Base-by-base conservation (phyloP, 2,797 vertebrate genomes). In the Uromys caudimaculatus region DNA sequence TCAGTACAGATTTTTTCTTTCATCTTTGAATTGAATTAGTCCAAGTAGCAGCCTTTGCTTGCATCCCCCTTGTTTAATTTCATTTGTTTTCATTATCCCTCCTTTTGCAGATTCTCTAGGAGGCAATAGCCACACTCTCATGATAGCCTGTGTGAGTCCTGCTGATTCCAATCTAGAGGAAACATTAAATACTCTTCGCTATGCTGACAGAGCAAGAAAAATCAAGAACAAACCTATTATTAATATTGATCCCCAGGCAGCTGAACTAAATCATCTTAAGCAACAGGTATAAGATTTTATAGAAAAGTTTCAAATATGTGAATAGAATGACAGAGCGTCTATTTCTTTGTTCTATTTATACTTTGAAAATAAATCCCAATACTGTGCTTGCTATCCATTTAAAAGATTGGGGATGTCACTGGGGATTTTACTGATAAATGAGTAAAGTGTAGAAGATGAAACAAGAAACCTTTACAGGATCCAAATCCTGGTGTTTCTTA, bases 151-250 rank as follows among this genome's bases (percentile, higher is more conserved):
- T 29, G 75, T 99, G 87, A 99, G 99, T 97, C 99, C 99, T 24
- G 99, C 99, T 0, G 99, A 99, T 97, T 99, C 99, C 13, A 99
- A 99, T 97, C 98, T 99, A 71, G 99, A 99, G 97, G 99, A 99
- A 98, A 99, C 99, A 60, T 98, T 99, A 77, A 99, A 99, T 97
- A 99, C 99, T 0, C 97, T 99, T 95, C 99, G 99, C 54, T 99
- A 99, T 1, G 99, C 99, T 4, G 99, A 99, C 98, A 99, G 99
- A 97, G 99, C 99, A 78, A 99, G 99, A 96, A 99, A 99, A 96
- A 99, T 99, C 75, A 99, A 99, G 97, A 99, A 99, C 97, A 99
- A 99, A 50, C 99, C 99, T 0, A 91, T 99, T 0, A 98, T 99
- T 94, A 99, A 99, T 4, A 82, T 99, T 7, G 99, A 99, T 97